Base-by-base conservation (phyloP, 2,888 invertebrate species). In the Alitta virens region DNA sequence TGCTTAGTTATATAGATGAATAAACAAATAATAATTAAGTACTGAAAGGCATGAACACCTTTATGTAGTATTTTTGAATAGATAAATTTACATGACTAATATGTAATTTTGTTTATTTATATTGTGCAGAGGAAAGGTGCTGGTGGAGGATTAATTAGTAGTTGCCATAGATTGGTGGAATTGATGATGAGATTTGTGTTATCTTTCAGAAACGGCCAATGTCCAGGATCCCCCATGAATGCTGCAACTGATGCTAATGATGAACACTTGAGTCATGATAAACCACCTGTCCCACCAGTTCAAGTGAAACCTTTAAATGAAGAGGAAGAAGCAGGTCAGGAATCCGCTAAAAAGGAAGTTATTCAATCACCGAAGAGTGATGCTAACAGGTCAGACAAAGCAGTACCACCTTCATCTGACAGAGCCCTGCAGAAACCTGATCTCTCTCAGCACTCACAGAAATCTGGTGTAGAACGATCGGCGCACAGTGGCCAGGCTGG, bases 171-270 rank as follows among this genome's bases (percentile, higher is more conserved):
- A n/a, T n/a, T n/a, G n/a, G n/a, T n/a, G n/a, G n/a, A n/a, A n/a
- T n/a, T n/a, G n/a, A n/a, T n/a, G n/a, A n/a, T n/a, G n/a, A n/a
- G n/a, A n/a, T n/a, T n/a, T n/a, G n/a, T 33, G 33, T 33, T 33
- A 18, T 25, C 12, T 60, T 50, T 12, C 55, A 64, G 64, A 23
- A 18, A 68, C 52, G 72, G 72, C 26, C 72, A 72, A 14, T 72
- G 56, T 26, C 56, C 52, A 42, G 59, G 56, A 42, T 62, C 64
- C n/a, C 65, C 71, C 18, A 69, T 68, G 7, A 72, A 72, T 61
- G 78, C 75, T 25, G 79, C 77, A n/a, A 79, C 79, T 24, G 79
- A 79, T 56, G 74, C 75, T 16, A 60, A 77, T 33, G 78, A 78
- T 66, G 78, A 76, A 62, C 75, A 76, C 66, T 71, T 78, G 18